phyloP scores from a whole-genome alignment of 1,140 invertebrate genomes.

The Ostrea denselamellosa region DNA sequence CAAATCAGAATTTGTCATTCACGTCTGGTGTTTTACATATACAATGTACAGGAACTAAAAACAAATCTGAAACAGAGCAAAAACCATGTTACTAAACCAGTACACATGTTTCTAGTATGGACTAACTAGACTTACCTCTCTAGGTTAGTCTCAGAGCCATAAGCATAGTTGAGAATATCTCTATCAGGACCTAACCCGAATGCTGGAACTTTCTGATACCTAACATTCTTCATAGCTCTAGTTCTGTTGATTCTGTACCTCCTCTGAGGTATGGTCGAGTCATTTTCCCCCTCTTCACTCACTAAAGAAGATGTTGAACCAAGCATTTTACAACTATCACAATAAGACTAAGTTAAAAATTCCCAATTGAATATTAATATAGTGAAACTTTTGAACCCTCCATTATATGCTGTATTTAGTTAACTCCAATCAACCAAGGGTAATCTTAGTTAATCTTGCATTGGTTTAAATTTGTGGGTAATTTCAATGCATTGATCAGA shows the following conservation, averaged over 20 bases:
- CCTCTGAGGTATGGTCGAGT: background rate
- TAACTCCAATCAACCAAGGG: too few relatives aligned
- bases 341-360: too few relatives aligned
- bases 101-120: too few relatives aligned
- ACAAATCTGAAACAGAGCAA: background rate
- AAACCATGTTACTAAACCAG: too few relatives aligned
- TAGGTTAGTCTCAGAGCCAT: slow-evolving; percentile 11
- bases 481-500: too few relatives aligned
- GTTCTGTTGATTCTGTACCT: background rate
- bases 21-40: background rate
- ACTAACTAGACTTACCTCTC: background rate
- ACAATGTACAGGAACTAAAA: background rate
- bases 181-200: background rate
- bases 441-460: too few relatives aligned
- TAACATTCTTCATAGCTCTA: slow-evolving; percentile 14
- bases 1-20: background rate
- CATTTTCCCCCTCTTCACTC: background rate
- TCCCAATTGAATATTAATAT: too few relatives aligned
- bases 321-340: background rate
- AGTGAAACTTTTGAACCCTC: too few relatives aligned
- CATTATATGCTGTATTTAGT: too few relatives aligned
- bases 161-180: background rate
- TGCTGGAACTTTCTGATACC: slow-evolving; percentile 36
- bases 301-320: slow-evolving; percentile 1
- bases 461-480: too few relatives aligned